Evolutionary conservation across 2,113 vertebrate species (phyloP).

Genomic region (Glareola pratincola): DNA sequence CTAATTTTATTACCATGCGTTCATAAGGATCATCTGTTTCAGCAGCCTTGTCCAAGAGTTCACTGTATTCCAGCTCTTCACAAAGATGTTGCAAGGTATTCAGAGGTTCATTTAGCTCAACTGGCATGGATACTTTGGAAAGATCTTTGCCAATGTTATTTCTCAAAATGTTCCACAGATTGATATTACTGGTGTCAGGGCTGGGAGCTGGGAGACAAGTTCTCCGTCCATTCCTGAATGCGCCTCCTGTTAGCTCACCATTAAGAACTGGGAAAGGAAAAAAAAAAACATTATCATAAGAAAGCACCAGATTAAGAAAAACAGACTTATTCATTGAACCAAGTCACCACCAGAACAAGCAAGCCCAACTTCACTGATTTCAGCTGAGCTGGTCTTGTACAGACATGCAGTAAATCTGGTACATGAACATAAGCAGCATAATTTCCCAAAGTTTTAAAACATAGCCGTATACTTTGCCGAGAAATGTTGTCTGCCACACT

Average conservation of each 20-base stretch:
- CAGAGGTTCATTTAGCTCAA: constrained; percentile 97
- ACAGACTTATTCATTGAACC: neutral
- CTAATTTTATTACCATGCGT: constrained; percentile 86
- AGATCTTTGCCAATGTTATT: constrained; percentile 99
- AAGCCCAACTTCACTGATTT: neutral
- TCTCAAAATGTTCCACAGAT: constrained; percentile 98
- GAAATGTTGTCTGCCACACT: constrained; percentile 96
- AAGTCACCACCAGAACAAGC: neutral
- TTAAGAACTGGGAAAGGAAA: constrained; percentile 84
- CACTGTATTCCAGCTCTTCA: constrained; percentile 97
- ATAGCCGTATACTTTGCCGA: constrained; percentile 87
- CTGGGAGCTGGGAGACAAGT: constrained; percentile 90
- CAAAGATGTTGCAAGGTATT: constrained; percentile 98
- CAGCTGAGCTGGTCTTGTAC: neutral
- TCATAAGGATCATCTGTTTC: constrained; percentile 92
- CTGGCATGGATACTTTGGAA: constrained; percentile 98
- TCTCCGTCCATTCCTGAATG: constrained; percentile 92
- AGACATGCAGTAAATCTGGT: neutral
- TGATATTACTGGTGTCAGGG: constrained; percentile 96
- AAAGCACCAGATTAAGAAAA: neutral
- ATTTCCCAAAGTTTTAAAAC: constrained; percentile 28
- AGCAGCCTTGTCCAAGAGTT: constrained; percentile 95
- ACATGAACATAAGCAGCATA: neutral
- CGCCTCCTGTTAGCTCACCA: constrained; percentile 90
- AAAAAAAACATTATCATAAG: neutral